A percentile compares a stretch with the other conserved stretches of the same genome.
These are phyloP conservation scores for Encarsia formosa DNA, from an alignment of 2,888 invertebrate species.

Conservation along the genomic window DNA sequence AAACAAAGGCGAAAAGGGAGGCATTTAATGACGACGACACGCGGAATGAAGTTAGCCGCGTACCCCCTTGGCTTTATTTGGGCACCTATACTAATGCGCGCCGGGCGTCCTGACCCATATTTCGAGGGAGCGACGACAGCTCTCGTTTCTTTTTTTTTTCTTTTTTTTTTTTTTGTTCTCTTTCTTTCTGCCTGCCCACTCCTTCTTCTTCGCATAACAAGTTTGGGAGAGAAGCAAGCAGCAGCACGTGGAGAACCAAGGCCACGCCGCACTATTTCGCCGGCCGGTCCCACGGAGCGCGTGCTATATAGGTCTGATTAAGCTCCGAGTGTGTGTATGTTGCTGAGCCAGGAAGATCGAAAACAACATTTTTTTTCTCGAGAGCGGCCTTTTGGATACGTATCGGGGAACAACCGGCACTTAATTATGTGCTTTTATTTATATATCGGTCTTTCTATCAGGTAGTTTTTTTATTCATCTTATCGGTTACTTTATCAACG, in stretches of 20 bases:
- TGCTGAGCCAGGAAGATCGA: too few species aligned
- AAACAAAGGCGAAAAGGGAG: conserved; percentile 21
- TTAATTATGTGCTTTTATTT: too few species aligned
- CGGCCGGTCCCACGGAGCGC: neutral
- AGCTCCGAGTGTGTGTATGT: too few species aligned
- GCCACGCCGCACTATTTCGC: neutral
- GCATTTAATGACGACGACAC: conserved; percentile 31
- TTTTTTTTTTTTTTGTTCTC: too few species aligned
- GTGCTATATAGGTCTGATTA: conserved; percentile 4
- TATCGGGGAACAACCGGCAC: too few species aligned
- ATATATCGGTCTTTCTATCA: too few species aligned
- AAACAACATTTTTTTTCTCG: too few species aligned
- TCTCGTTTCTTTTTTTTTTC: neutral
- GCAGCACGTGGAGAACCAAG: neutral
- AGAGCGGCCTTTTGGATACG: too few species aligned
- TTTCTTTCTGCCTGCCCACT: neutral
- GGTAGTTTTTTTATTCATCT: too few species aligned
- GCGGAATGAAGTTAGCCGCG: conserved; percentile 30
- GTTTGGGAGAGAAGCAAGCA: neutral
- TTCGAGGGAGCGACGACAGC: conserved; percentile 6
- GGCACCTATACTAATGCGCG: too few species aligned
- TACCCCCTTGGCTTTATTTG: conserved; percentile 34
- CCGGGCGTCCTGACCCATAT: conserved; percentile 36
- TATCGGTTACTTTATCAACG: too few species aligned
- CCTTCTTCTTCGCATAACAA: neutral